Conservation (phyloP, 2,113 vertebrate species). For the Cricetomys ansorgei region DNA sequence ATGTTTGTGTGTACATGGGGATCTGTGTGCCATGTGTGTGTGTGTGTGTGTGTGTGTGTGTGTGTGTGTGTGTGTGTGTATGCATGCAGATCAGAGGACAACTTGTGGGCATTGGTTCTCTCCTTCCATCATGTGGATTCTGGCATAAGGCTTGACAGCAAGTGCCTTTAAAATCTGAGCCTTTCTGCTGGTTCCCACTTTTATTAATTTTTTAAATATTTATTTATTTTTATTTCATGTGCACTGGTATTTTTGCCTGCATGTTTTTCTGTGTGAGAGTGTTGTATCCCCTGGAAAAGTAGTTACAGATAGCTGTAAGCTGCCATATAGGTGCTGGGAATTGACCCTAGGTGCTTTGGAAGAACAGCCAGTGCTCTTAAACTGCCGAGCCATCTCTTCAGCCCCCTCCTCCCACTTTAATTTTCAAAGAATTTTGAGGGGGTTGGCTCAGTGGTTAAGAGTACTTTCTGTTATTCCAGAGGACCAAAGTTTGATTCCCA, state of each 20-base stretch:
- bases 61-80: background rate
- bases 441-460: background rate
- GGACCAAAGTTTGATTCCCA: background rate
- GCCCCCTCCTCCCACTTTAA: background rate
- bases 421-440: background rate
- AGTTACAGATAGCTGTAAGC: too few species aligned
- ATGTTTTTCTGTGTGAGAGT: too few species aligned
- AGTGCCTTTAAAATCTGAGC: too few species aligned
- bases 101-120: background rate
- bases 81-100: background rate
- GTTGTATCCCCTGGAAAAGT: too few species aligned
- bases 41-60: background rate
- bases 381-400: background rate
- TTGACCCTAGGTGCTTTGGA: too few species aligned
- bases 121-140: background rate
- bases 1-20: background rate
- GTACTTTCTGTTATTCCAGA: background rate
- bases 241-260: too few species aligned
- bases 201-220: too few species aligned
- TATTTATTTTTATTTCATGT: too few species aligned
- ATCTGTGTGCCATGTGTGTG: background rate
- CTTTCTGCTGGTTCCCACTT: too few species aligned
- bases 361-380: background rate
- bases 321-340: too few species aligned
- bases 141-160: background rate